A percentile compares a stretch with the other conserved stretches of the same genome.
phyloP scores from a whole-genome alignment of 2,888 invertebrate genomes.

The Caenorhabditis angaria region DNA sequence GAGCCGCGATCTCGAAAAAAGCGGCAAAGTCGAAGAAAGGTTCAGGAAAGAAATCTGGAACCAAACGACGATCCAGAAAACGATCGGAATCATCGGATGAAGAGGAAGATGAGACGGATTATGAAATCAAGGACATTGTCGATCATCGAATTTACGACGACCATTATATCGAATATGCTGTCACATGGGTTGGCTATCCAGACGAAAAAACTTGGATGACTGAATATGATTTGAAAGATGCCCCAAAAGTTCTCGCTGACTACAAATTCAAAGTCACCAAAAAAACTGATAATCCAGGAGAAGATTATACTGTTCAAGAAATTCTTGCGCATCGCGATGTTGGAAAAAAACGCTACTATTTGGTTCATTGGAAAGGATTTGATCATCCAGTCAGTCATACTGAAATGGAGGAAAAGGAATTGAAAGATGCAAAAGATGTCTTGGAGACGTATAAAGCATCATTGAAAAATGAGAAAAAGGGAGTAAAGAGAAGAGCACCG shows the following conservation, averaged over 20 bases:
- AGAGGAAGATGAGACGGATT: neutral
- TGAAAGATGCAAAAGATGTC: constrained; percentile 5
- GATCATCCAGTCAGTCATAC: constrained; percentile 20
- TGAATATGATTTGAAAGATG: constrained; percentile 20
- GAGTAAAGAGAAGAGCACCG: neutral
- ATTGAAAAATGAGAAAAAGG: neutral
- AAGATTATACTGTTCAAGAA: constrained; percentile 18
- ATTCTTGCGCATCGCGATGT: constrained; percentile 22
- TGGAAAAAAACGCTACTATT: constrained; percentile 9
- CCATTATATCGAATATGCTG: constrained; percentile 26
- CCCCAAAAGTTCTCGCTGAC: constrained; percentile 4
- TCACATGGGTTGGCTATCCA: neutral
- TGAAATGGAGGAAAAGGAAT: constrained; percentile 28
- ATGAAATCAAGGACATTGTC: constrained; percentile 13
- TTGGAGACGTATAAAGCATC: constrained; percentile 10
- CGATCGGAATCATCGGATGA: neutral
- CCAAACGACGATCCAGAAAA: neutral
- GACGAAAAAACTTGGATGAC: constrained; percentile 7
- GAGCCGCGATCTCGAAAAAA: too few species aligned
- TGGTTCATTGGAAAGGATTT: constrained; percentile 25
- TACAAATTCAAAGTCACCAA: constrained; percentile 23
- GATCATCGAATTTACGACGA: constrained; percentile 17
- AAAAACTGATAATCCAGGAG: constrained; percentile 10
- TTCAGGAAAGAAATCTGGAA: neutral
- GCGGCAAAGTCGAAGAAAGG: neutral